Evolutionary conservation across 2,113 vertebrate species (phyloP), one percentile per base, ranked within the genome.

Genomic region (Anarrhichthys ocellatus): DNA sequence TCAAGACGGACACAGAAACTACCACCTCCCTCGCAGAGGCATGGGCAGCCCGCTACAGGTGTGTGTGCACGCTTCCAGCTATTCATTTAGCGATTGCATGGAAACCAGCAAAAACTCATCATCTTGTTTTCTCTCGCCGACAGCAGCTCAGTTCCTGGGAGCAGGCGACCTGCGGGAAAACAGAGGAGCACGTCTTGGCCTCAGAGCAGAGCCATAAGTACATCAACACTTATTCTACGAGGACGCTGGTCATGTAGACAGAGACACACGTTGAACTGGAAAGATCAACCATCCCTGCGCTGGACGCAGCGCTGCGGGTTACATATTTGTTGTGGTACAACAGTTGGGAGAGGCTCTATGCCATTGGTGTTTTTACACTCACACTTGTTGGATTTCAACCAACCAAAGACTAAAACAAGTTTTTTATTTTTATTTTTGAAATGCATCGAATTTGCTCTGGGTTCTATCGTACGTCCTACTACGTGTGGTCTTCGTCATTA

Each of bases 301-400:
- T 91, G 93, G 94, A 95, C 91, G 82, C 83, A 92, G 93, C 89
- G 92, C 94, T 91, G 90, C 94, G 93, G 95, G 93, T 89, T 94
- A 80, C 89, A 86, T 96, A 95, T 96, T 98, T 97, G 96, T 96
- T 96, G 96, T 97, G 96, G 97, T 99, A 98, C 97, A 97, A 96
- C 96, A 97, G 96, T 97, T 96, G 96, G 97, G 97, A 98, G 95
- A 96, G 95, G 96, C 97, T 72, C 64, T 50, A 86, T 62, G 92
- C 92, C 91, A 81, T 70, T 54, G 32, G 68, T 93, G 87, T 90
- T 90, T 90, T 87, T 87, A 96, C 96, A 94, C 96, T 96, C 95
- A 92, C 95, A 96, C 95, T 92, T 87, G 93, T 96, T 96, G 93
- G 96, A 97, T 96, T 96, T 97, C 94, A 95, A 94, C 93, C 95